Base-by-base conservation (phyloP, 2,113 vertebrate genomes). In the Mesoclemmys tuberculata region DNA sequence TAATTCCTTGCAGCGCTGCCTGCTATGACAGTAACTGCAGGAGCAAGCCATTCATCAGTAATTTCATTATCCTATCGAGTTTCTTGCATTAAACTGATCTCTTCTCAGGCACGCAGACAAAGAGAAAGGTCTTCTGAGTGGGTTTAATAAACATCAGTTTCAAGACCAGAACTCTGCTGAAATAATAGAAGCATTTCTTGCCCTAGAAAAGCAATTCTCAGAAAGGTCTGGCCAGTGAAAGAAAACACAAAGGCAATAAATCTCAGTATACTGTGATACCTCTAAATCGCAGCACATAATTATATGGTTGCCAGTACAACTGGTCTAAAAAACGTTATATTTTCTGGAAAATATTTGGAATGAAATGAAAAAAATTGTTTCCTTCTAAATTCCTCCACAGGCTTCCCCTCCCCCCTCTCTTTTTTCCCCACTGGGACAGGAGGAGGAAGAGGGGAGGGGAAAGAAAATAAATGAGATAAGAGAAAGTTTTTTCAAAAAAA, bases 31-130 rank as follows among this genome's bases (percentile, higher is more conserved):
- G 80, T 74, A 85, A 85, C 58, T 13, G 4, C 77, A 71, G 49
- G 58, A 55, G 58, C 77, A 83, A 80, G 24, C 44, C 81, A 56
- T 64, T 80, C 58, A 74, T 85, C 89, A 38, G 58, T 81, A 81
- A 85, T 85, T 91, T 91, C 89, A 91, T 91, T 91, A 85, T 56
- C 75, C 89, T 74, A 91, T 80, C 46, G 83, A 91, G 61, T 51
- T 71, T 29, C 16, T n/a, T 10, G 21, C 74, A 91, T 85, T 80
- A 91, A 91, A 52, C 78, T 41, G 51, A 41, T 74, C 83, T 91
- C 54, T 90, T 90, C 82, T 85, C 82, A 80, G 89, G 27, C 83
- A 74, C 61, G 48, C 38, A 91, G 89, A 85, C 83, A 85, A 85
- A 80, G 77, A 48, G 61, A 29, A 85, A 80, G 56, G 54, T 61